phyloP scores from a whole-genome alignment of 2,113 vertebrate genomes.

The Malaclemys terrapin region DNA sequence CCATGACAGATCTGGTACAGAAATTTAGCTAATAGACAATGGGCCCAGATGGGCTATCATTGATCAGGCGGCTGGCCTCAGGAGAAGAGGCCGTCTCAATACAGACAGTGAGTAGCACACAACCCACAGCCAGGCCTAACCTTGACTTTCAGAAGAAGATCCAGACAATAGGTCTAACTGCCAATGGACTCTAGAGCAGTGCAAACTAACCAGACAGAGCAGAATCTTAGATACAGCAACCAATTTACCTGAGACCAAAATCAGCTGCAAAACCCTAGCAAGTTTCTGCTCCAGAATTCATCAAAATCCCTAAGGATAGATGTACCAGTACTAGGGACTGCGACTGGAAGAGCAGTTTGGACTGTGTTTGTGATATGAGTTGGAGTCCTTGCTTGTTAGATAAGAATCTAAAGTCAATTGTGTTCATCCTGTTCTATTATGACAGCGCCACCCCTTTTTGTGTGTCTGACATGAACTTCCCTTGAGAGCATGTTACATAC shows the following conservation, averaged over 20 bases:
- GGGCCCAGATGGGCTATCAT: not conserved
- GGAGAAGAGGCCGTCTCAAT: not conserved
- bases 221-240: not conserved
- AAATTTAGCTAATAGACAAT: not conserved
- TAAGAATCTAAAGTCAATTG: not conserved
- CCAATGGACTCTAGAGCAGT: not conserved
- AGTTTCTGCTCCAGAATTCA: not conserved
- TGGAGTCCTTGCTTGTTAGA: not conserved
- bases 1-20: not conserved
- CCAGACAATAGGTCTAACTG: not conserved
- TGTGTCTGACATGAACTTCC: not conserved
- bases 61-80: not conserved
- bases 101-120: not conserved
- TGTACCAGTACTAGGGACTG: not conserved
- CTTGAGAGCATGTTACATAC: not conserved
- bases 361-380: not conserved
- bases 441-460: not conserved
- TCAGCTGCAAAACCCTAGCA: not conserved
- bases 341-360: not conserved
- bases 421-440: not conserved
- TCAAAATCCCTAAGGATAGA: not conserved
- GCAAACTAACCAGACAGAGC: not conserved
- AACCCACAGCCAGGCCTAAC: not conserved
- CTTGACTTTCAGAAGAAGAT: not conserved
- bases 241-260: not conserved